phyloP scores from a whole-genome alignment of 2,888 invertebrate genomes.

The Drosophila limbata region DNA sequence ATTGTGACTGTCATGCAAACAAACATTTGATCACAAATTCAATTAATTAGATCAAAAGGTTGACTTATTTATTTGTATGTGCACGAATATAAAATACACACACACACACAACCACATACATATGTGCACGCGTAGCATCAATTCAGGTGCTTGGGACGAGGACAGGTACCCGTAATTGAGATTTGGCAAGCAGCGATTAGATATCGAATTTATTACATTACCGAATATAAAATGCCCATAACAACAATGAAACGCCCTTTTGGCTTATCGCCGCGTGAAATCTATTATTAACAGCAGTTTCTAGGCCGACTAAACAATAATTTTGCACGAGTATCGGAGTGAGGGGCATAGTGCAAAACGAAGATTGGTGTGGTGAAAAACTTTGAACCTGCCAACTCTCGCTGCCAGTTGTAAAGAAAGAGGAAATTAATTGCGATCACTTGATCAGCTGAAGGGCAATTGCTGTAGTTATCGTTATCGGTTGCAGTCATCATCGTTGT shows the following conservation, averaged over 20 bases:
- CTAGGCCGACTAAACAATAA: background rate
- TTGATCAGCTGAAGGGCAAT: slow-evolving; percentile 48
- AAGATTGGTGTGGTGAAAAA: background rate
- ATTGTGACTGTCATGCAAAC: slow-evolving; percentile 55
- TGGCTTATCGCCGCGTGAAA: slow-evolving; percentile 26
- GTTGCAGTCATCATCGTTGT: slow-evolving; percentile 4
- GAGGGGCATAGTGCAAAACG: background rate
- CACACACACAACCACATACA: background rate
- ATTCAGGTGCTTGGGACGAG: slow-evolving; percentile 14
- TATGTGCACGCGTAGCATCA: slow-evolving; percentile 4
- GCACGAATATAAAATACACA: background rate
- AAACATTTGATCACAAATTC: slow-evolving; percentile 40
- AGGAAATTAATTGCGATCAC: slow-evolving; percentile 28
- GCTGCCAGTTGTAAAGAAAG: slow-evolving; percentile 1
- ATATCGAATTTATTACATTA: slow-evolving; percentile 35
- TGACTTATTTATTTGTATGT: background rate
- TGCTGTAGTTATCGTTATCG: slow-evolving; percentile 18
- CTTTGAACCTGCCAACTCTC: slow-evolving; percentile 12
- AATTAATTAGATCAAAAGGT: slow-evolving; percentile 49
- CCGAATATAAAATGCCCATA: slow-evolving; percentile 24
- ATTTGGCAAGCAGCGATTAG: slow-evolving; percentile 33
- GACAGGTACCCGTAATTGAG: slow-evolving; percentile 2
- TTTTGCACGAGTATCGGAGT: background rate
- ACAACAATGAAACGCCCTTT: slow-evolving; percentile 30
- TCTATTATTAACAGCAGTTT: slow-evolving; percentile 20